Base-by-base conservation (phyloP, 2,888 invertebrate genomes). In the Lycia hirtaria region DNA sequence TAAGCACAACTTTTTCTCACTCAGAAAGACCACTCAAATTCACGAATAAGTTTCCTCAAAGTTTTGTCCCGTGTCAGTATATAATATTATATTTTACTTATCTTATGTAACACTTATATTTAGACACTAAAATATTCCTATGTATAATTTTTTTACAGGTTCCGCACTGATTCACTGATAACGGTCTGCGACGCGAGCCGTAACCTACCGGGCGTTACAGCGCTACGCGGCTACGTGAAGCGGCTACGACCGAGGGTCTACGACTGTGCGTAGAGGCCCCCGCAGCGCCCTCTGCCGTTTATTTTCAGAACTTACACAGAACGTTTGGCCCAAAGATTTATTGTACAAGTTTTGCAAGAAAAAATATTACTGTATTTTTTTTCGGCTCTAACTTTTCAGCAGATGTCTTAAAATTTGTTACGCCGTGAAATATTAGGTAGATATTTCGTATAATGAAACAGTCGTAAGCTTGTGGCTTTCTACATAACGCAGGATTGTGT, bases 211-310 rank as follows among this genome's bases (percentile, higher is more conserved):
- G 17, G 24, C 37, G 37, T 9, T 26, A 24, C 56, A 9, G 30
- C 20, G 58, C 60, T 58, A 65, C 71, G 57, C 17, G 30, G 47
- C 59, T 62, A 62, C 76, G 76, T 76, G 60, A 53, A 53, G 65
- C 69, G 62, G 70, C 76, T 65, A 58, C 68, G 69, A 67, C 64
- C 56, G 70, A 65, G 66, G 53, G 43, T 64, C 69, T 72, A 74
- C 75, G 75, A 78, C 77, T 78, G 76, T 73, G 72, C 74, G 75
- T 73, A 68, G 56, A 35, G 15, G 20, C 35, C 35, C 40, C 38
- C 22, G 22, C 44, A 12, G 22, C 69, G 71, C 72, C 73, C 75
- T 68, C 76, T 75, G 5, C 52, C 65, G 70, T 62, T n/a, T 38
- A 59, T 61, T 62, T 65, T 43, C 38, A 22, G 67, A 74, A 78